Base-by-base conservation (phyloP, 2,797 vertebrate species). In the Threskiornis aethiopicus region DNA sequence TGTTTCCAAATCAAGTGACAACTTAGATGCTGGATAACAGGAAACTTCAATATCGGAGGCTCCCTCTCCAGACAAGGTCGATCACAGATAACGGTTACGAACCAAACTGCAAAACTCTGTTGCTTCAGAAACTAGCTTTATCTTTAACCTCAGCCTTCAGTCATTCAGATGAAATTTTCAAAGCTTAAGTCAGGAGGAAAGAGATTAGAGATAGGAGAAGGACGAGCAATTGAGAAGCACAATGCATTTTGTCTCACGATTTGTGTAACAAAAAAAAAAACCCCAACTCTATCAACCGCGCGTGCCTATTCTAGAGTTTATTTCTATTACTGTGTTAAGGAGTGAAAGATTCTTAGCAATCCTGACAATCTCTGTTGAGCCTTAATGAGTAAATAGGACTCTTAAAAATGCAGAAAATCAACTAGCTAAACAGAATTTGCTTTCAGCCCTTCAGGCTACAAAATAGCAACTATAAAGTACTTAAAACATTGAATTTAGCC, bases 401-500 rank as follows among this genome's bases (percentile, higher is more conserved):
- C 70, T 47, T 49, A 46, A 35, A 87, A 87, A 83, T 55, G 72
- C 46, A 84, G 66, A 91, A 95, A 92, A 70, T 17, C 55, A 90
- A 35, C 25, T 35, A 92, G 72, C 54, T 91, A 88, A 93, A 93
- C 4, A 5, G 59, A 90, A 92, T 44, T 94, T 88, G 46, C 77
- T 95, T 96, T 94, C 75, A 96, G 52, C 46, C 37, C 83, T 83
- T 51, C 13, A 4, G 71, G 87, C 94, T 96, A 97, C 92, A 97
- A 97, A 97, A 85, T 18, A 96, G 84, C 65, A 96, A 84, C 58
- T 84, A 61, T 39, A 61, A 77, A 96, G 70, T 78, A 89, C 66
- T 66, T 81, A 92, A 97, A 97, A 95, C 72, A 88, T 18, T 79
- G 96, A 90, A 89, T 96, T 96, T 62, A 95, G 94, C 93, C 97